Base-by-base conservation (phyloP, 2,797 vertebrate genomes). In the Lycodopsis pacificus region DNA sequence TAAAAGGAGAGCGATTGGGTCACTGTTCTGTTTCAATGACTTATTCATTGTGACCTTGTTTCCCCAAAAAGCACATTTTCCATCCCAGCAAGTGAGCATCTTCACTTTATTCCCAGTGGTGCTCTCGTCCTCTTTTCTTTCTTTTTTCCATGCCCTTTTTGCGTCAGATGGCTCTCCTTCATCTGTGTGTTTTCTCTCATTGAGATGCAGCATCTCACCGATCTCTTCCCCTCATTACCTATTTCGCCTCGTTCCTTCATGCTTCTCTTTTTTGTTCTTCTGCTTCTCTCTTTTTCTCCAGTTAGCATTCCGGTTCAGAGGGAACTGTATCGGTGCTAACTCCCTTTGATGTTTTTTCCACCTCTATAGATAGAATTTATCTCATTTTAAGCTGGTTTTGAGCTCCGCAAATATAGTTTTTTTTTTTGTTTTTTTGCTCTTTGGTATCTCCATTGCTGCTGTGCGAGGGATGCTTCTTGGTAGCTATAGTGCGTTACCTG, bases 181-280 rank as follows among this genome's bases (percentile, higher is more conserved):
- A 68, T 84, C 63, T 75, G 53, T 40, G 65, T 71, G 34, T 86
- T 79, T 76, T 76, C 63, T 84, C 79, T 89, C 87, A 77, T 77
- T 84, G 63, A 71, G 59, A 88, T 86, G 83, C 82, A 79, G 42
- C 77, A n/a, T 80, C 70, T 78, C 68, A 30, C 83, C 65, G 61
- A 82, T 87, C 77, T 80, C 79, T 81, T 77, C 68, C 73, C 44
- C 80, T 89, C 83, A 72, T 90, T 81, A 83, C 80, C 68, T 85
- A 42, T 79, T 81, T 83, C 61, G 40, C 79, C 40, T 80, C 77
- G 40, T 40, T 73, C 79, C 85, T 81, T 76, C 66, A 80, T 73
- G 69, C 66, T 8, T 71, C 59, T 46, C 70, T 51, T 72, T 81
- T 83, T 87, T 83, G 77, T 89, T 83, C 65, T 76, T 34, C n/a